phyloP scores from a whole-genome alignment of 2,113 vertebrate species.

The Condylura cristata region DNA sequence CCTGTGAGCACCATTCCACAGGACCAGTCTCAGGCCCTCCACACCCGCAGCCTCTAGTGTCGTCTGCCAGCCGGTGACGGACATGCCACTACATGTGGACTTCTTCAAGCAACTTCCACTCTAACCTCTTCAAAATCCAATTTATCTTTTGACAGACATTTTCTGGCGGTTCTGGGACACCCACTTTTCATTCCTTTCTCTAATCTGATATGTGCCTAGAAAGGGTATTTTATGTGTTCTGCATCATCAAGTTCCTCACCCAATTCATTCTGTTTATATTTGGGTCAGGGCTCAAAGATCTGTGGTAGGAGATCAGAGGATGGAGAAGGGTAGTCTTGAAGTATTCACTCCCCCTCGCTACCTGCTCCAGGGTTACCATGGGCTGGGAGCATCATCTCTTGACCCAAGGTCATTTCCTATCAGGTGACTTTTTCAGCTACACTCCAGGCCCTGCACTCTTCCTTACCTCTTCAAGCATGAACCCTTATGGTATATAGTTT shows the following conservation, averaged over 20 bases:
- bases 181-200: neutral
- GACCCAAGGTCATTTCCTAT: neutral
- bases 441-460: neutral
- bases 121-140: neutral
- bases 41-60: neutral
- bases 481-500: neutral
- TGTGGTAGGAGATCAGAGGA: neutral
- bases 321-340: neutral
- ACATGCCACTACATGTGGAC: no score
- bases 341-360: neutral
- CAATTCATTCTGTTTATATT: neutral
- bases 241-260: neutral
- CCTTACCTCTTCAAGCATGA: neutral
- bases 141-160: neutral
- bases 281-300: neutral
- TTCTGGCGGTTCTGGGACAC: neutral
- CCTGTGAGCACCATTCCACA: neutral
- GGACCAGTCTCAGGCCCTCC: neutral
- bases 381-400: neutral
- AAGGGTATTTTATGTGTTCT: neutral
- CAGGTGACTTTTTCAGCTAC: neutral
- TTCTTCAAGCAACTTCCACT: neutral
- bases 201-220: neutral
- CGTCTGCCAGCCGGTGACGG: neutral
- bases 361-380: neutral